Percentiles rank a stretch among this genome's conserved stretches.
Conservation (phyloP, 2,113 vertebrate genomes). For the Brachionichthys hirsutus region DNA sequence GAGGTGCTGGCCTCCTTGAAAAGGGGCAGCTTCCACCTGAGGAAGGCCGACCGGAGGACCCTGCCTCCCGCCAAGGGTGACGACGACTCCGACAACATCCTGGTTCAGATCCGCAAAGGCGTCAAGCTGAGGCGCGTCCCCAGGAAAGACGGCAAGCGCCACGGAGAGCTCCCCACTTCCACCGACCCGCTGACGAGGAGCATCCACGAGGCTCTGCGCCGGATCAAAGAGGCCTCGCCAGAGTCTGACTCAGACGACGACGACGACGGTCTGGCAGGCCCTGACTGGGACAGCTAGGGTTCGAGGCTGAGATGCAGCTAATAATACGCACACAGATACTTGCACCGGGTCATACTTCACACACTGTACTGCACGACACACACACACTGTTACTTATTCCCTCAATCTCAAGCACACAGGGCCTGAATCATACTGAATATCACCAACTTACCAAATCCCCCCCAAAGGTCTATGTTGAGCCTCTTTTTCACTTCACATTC, state of each 20-base stretch:
- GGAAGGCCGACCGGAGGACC: slow-evolving; percentile 89
- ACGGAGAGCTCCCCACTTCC: slow-evolving; percentile 79
- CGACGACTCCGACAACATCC: slow-evolving; percentile 94
- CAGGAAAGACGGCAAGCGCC: slow-evolving; percentile 83
- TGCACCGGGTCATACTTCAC: slow-evolving; percentile 35
- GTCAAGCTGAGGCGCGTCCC: slow-evolving; percentile 93
- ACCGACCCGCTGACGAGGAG: slow-evolving; percentile 91
- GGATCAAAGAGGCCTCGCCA: slow-evolving; percentile 97
- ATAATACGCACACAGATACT: slow-evolving; percentile 26
- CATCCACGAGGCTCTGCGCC: slow-evolving; percentile 94
- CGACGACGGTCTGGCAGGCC: slow-evolving; percentile 85
- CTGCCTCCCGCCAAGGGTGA: slow-evolving; percentile 83
- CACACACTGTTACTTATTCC: slow-evolving; percentile 1
- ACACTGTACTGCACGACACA: slow-evolving; percentile 27
- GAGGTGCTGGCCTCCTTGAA: slow-evolving; percentile 98
- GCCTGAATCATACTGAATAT: slow-evolving; percentile 23
- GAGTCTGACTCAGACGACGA: slow-evolving; percentile 98
- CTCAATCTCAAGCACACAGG: slow-evolving; percentile 24
- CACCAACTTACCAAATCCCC: slow-evolving; percentile 35
- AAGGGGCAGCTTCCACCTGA: slow-evolving; percentile 94
- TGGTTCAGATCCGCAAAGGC: slow-evolving; percentile 95
- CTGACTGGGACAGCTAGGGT: slow-evolving; percentile 93
- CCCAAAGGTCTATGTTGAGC: slow-evolving; percentile 32
- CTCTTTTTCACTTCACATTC: slow-evolving; percentile 28
- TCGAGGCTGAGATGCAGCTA: slow-evolving; percentile 3